Base-by-base conservation (phyloP, 1,140 invertebrate species). In the Drosophila obscura region DNA sequence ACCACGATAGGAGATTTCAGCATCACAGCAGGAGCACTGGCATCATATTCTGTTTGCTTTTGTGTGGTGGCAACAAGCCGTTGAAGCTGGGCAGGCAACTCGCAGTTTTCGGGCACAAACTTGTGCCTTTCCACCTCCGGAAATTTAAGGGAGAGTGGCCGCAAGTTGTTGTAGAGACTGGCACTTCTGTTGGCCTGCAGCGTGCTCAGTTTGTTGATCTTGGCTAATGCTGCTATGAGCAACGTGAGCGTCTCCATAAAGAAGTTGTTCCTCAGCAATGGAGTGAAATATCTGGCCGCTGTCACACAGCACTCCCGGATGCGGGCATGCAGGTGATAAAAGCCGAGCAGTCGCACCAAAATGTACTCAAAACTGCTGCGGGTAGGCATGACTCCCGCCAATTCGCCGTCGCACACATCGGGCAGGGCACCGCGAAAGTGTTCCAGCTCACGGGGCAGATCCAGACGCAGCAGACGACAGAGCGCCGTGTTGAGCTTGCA, bases 171-270 rank as follows among this genome's bases (percentile, higher is more conserved):
- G 50, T 91, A 91, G 0, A 91, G 56, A 1, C 13, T 61, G n/a
- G 65, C 82, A 52, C 77, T 78, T 41, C 46, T 67, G 39, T 71
- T 83, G 16, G 61, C 48, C 15, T 89, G 71, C 15, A 61, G 8
- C 5, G 39, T 39, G 28, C 80, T 90, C 0, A 91, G 19, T 15
- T 51, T 83, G 35, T 80, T 67, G 4, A 91, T 73, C 31, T 91
- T 91, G 6, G 87, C 87, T n/a, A 91, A 56, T 4, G 79, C 79
- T 19, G 90, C 87, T 16, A 91, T 31, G 1, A 90, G 50, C n/a
- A 91, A 26, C 0, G 87, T 87, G 0, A 68, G 31, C 0, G 52
- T 76, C 6, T 91, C 90, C 66, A 91, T 74, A 7, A 91, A 91
- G 49, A 71, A 90, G 52, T 89, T 84, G 15, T 50, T 75, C 1